Percentiles rank a stretch among this genome's conserved stretches.
phyloP scores from a whole-genome alignment of 2,797 vertebrate genomes.

The Lagorchestes hirsutus region DNA sequence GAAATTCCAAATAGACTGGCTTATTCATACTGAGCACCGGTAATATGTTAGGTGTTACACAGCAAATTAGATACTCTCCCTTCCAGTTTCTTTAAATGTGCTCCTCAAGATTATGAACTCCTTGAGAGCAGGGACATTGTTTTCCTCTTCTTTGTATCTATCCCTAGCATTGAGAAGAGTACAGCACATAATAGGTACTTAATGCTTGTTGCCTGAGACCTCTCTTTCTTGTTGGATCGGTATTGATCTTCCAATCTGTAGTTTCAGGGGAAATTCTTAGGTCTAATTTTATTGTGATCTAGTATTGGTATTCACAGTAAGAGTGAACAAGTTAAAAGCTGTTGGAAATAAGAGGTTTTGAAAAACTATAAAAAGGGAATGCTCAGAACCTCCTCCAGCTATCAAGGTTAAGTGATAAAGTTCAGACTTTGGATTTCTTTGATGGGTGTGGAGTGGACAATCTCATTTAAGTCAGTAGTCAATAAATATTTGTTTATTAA shows the following conservation, averaged over 20 bases:
- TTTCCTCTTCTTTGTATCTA: not conserved
- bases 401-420: not conserved
- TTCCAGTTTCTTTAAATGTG: too few species aligned
- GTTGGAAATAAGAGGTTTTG: not conserved
- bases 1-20: not conserved
- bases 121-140: not conserved
- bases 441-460: not conserved
- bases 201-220: not conserved
- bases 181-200: too few species aligned
- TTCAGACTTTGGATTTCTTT: not conserved
- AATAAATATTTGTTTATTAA: not conserved
- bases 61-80: not conserved
- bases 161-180: not conserved
- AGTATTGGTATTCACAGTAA: not conserved
- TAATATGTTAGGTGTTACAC: not conserved
- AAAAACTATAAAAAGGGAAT: not conserved
- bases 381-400: not conserved
- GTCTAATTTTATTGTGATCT: not conserved
- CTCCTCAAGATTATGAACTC: not conserved
- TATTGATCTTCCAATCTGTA: not conserved
- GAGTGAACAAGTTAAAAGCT: not conserved
- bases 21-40: constrained; percentile 28
- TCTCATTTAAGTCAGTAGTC: not conserved
- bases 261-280: not conserved
- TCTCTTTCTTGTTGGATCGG: not conserved